Evolutionary conservation across 1,140 invertebrate genomes (phyloP).

Genomic region (Agrilus planipennis): DNA sequence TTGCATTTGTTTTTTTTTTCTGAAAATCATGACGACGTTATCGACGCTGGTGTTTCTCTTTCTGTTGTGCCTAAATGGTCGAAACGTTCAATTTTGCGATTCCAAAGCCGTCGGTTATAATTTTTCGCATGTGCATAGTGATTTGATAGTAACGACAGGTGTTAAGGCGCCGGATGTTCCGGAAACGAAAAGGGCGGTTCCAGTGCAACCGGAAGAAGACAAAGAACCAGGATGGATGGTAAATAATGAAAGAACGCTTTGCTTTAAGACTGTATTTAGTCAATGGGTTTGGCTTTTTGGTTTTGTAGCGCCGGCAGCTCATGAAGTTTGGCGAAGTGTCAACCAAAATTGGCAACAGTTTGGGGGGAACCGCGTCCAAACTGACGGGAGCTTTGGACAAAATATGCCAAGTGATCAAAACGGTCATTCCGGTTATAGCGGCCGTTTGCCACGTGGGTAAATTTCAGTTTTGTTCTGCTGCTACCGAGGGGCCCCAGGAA

Average conservation of each 20-base stretch:
- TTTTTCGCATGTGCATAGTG: too few relatives aligned
- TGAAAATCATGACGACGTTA: too few relatives aligned
- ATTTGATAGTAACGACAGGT: too few relatives aligned
- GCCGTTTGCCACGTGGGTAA: constrained; percentile 31
- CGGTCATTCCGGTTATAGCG: constrained; percentile 29
- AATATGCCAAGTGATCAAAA: constrained; percentile 32
- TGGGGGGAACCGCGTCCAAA: constrained; percentile 25
- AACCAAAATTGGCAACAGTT: constrained; percentile 25
- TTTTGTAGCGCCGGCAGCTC: constrained; percentile 26
- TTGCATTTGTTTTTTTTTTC: too few relatives aligned
- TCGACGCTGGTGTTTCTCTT: too few relatives aligned
- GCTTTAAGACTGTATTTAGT: too few relatives aligned
- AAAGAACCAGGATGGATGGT: constrained; percentile 1
- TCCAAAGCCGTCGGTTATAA: too few relatives aligned
- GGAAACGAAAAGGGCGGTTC: too few relatives aligned
- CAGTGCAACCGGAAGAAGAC: too few relatives aligned
- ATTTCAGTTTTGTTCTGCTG: constrained; percentile 29
- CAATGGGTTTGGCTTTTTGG: neutral
- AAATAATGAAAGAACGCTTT: neutral
- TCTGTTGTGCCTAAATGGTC: too few relatives aligned
- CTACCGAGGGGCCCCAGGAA: constrained; percentile 21
- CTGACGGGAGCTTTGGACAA: constrained; percentile 29
- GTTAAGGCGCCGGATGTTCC: too few relatives aligned
- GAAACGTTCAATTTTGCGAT: too few relatives aligned
- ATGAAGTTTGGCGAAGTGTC: constrained; percentile 27